Percentiles rank a stretch among this genome's conserved stretches.
Evolutionary conservation across 2,888 invertebrate genomes (phyloP).

Genomic region (Hemithea aestivaria): DNA sequence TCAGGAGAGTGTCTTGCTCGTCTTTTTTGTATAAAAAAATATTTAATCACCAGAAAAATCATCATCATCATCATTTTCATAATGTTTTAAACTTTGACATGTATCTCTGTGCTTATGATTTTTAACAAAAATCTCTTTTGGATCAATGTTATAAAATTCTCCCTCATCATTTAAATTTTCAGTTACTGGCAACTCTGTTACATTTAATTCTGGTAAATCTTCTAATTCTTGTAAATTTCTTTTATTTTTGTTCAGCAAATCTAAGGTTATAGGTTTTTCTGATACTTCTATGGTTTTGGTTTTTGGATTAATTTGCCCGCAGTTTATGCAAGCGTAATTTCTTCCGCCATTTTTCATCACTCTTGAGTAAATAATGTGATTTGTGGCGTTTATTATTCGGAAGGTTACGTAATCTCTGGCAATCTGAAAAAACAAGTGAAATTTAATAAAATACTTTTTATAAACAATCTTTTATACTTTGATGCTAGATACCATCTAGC

Average conservation of each 20-base stretch:
- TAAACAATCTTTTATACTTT: no score
- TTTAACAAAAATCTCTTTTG: background rate
- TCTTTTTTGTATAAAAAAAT: no score
- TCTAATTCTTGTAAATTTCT: constrained; percentile 8
- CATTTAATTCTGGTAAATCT: no score
- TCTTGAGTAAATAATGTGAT: constrained; percentile 52
- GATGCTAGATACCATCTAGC: no score
- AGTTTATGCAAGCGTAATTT: constrained; percentile 49
- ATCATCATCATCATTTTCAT: background rate
- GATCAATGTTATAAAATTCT: background rate
- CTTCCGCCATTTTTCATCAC: constrained; percentile 46
- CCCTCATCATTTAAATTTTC: background rate
- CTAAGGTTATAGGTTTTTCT: constrained; percentile 32
- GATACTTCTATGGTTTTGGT: constrained; percentile 31
- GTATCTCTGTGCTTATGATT: constrained; percentile 1
- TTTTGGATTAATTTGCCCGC: constrained; percentile 39
- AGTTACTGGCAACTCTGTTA: background rate
- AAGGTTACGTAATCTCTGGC: constrained; percentile 41
- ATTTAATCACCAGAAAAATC: background rate
- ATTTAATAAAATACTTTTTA: no score
- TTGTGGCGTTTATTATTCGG: constrained; percentile 44
- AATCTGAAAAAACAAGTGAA: constrained; percentile 38
- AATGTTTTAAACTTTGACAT: constrained; percentile 10
- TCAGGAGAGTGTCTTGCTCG: no score
- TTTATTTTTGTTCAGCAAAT: constrained; percentile 23